These are phyloP conservation scores for Macrobrachium nipponense DNA, from an alignment of 1,140 invertebrate species.

Conservation along the genomic window DNA sequence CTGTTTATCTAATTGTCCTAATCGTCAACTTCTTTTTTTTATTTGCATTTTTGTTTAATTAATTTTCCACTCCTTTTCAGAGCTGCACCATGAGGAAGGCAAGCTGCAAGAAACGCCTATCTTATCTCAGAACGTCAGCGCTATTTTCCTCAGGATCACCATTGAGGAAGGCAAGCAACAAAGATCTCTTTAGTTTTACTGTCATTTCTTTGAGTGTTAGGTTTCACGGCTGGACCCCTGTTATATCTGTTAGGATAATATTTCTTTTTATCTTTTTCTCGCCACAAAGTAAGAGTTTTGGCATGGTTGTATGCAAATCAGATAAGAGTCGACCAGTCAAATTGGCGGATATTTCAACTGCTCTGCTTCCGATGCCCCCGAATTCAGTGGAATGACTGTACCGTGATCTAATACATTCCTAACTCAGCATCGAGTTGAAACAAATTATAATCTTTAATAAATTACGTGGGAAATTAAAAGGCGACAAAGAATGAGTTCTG, in stretches of 20 bases:
- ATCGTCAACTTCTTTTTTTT: not conserved
- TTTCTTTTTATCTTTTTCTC: too few species aligned
- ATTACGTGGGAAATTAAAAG: too few species aligned
- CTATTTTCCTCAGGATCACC: conserved; percentile 50
- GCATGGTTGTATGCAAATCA: too few species aligned
- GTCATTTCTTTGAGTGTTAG: not conserved
- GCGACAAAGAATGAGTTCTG: too few species aligned
- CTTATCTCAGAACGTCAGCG: conserved; percentile 48
- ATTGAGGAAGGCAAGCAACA: conserved; percentile 46
- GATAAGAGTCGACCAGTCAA: too few species aligned
- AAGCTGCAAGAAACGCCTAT: conserved; percentile 44
- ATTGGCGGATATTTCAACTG: too few species aligned
- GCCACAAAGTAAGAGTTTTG: too few species aligned
- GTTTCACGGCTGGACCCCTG: not conserved
- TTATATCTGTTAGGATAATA: not conserved
- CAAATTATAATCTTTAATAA: too few species aligned
- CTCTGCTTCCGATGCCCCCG: too few species aligned
- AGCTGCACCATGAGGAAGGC: conserved; percentile 50
- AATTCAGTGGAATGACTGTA: too few species aligned
- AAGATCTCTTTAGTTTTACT: not conserved
- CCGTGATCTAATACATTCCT: too few species aligned
- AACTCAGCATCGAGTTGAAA: too few species aligned
- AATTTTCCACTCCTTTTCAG: not conserved
- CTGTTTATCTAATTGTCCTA: not conserved
- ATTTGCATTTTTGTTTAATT: not conserved